Evolutionary conservation across 1,140 invertebrate genomes (phyloP).

Genomic region (Himalopsyche phryganea): DNA sequence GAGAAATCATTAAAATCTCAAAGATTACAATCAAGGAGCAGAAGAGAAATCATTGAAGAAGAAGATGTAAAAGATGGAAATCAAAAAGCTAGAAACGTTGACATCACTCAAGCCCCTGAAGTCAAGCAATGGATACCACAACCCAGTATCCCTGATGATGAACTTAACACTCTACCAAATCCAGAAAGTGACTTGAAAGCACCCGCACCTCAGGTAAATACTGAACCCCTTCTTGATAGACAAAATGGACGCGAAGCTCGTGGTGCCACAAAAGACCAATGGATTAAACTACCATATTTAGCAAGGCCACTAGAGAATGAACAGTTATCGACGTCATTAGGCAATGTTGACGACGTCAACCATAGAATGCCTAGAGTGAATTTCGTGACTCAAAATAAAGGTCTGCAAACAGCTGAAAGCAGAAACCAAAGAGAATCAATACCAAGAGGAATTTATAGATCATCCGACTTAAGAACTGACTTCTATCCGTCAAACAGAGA

Average conservation of each 20-base stretch:
- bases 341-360: slow-evolving; percentile 47
- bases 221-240: slow-evolving; percentile 46
- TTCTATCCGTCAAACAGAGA: slow-evolving; percentile 46
- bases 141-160: slow-evolving; percentile 37
- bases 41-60: slow-evolving; percentile 47
- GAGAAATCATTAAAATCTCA: too few relatives aligned
- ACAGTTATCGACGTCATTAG: slow-evolving; percentile 43
- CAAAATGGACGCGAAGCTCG: slow-evolving; percentile 47
- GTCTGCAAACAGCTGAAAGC: slow-evolving; percentile 48
- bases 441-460: slow-evolving; percentile 25
- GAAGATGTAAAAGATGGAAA: slow-evolving; percentile 43
- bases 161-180: slow-evolving; percentile 39
- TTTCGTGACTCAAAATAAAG: slow-evolving; percentile 51
- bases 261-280: slow-evolving; percentile 43
- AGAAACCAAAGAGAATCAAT: slow-evolving; percentile 48
- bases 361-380: slow-evolving; percentile 51
- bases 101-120: background rate
- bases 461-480: slow-evolving; percentile 45
- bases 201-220: slow-evolving; percentile 39
- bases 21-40: slow-evolving; percentile 17
- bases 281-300: slow-evolving; percentile 49
- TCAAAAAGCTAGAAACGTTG: slow-evolving; percentile 11
- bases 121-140: slow-evolving; percentile 45
- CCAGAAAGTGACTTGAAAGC: slow-evolving; percentile 43
- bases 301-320: slow-evolving; percentile 39